Conservation (phyloP, 2,888 invertebrate genomes). For the Erebia ligea region DNA sequence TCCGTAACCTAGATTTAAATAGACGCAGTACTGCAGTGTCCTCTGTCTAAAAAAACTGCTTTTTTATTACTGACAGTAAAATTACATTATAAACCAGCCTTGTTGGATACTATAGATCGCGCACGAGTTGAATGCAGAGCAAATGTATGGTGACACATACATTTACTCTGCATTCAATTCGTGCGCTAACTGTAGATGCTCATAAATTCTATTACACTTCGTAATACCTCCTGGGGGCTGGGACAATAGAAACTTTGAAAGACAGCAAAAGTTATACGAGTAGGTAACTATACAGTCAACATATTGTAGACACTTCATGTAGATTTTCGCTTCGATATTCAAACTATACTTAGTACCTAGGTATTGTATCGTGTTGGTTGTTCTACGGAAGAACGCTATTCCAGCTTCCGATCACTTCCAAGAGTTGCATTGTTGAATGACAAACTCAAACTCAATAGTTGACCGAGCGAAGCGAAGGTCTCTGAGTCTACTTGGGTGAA, state of each 20-base stretch:
- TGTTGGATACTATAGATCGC: neutral
- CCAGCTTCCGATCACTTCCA: neutral
- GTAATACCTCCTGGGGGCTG: neutral
- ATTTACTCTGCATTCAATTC: too few relatives aligned
- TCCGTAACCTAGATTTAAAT: slow-evolving; percentile 5
- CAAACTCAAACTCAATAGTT: too few relatives aligned
- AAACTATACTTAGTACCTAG: neutral
- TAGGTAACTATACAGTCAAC: neutral
- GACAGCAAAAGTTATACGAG: neutral
- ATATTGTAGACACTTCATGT: neutral
- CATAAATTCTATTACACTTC: slow-evolving; percentile 7
- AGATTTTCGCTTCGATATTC: slow-evolving; percentile 6
- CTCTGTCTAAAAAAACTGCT: neutral
- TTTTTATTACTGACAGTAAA: neutral
- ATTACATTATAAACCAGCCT: neutral
- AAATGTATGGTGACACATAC: too few relatives aligned
- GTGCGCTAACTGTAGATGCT: too few relatives aligned
- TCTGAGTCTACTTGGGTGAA: too few relatives aligned
- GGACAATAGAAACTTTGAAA: slow-evolving; percentile 4
- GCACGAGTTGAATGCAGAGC: too few relatives aligned
- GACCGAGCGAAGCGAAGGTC: too few relatives aligned
- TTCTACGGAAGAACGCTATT: neutral
- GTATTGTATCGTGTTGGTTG: neutral
- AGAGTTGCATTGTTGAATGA: neutral
- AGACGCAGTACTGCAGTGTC: neutral